Base-by-base conservation (phyloP, 1,140 invertebrate genomes). In the Diabrotica virgifera region DNA sequence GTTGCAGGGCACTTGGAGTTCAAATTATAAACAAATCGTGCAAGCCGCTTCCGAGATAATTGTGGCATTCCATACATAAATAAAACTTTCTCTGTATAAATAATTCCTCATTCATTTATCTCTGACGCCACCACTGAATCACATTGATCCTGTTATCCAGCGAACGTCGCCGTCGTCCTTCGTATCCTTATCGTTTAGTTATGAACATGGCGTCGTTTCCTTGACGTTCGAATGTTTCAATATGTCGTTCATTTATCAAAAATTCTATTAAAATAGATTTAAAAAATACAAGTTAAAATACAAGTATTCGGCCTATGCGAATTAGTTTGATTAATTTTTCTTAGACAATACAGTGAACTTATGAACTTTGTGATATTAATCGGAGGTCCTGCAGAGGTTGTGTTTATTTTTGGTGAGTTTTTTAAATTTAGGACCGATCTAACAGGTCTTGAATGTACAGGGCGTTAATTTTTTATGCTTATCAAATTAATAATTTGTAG, bases 121-220 rank as follows among this genome's bases (percentile, higher is more conserved):
- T 10, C 2, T 55, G n/a, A 8, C 24, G 24, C 24, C 61, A 52
- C 56, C 10, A 35, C 62, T 63, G 61, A 40, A 38, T 53, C 57
- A 66, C 69, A 71, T 71, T 71, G 70, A 71, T 71, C 67, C 69
- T 68, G 67, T 59, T 50, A 67, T 64, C 64, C 66, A 14, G 40
- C 59, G 10, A 52, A 11, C 36, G 13, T 55, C 24, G n/a, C 37
- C n/a, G 36, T 57, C 24, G n/a, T 57, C 36, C 35, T 57, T 57
- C 55, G 40, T 46, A 14, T 55, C 53, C 53, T 60, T 65, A 64
- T 66, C 70, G 46, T 14, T 40, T 62, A 13, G 60, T 57, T 62
- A 62, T 59, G 62, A 67, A 60, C 67, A 71, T 67, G 61, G 69
- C 69, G 67, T 65, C 70, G 35, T 64, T 62, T 57, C 64, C 59